These are phyloP conservation scores for Serrognathus titanus DNA, from an alignment of 2,888 invertebrate genomes.

Conservation along the genomic window DNA sequence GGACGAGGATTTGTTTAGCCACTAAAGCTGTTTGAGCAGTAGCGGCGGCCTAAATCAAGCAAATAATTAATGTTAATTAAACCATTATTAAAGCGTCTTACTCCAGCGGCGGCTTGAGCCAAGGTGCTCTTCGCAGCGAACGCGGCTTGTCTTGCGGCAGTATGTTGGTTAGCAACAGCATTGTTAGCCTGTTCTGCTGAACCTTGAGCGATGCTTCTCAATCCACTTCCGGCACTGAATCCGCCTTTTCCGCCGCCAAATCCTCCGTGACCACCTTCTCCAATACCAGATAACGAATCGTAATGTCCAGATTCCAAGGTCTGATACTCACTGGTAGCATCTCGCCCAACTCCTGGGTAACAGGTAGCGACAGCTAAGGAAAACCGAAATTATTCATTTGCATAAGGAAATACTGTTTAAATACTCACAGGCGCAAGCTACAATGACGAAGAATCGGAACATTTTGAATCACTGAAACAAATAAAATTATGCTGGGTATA, in stretches of 20 bases:
- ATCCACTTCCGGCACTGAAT: conserved; percentile 59
- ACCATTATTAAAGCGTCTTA: conserved; percentile 5
- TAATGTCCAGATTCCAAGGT: conserved; percentile 12
- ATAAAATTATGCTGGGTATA: background rate
- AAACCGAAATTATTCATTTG: background rate
- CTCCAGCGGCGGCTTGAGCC: conserved; percentile 65
- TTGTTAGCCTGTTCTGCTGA: conserved; percentile 68
- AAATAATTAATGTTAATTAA: background rate
- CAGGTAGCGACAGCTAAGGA: background rate
- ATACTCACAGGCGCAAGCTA: background rate
- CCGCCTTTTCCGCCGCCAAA: conserved; percentile 42
- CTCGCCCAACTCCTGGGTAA: background rate
- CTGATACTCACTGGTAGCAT: background rate
- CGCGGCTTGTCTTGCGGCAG: conserved; percentile 59
- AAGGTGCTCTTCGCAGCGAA: conserved; percentile 67
- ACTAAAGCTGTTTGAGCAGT: conserved; percentile 64
- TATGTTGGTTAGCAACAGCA: conserved; percentile 57
- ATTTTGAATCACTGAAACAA: background rate
- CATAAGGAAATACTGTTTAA: background rate
- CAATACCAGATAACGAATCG: conserved; percentile 10
- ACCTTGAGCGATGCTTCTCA: conserved; percentile 61
- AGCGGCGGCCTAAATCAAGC: conserved; percentile 55
- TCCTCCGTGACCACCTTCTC: conserved; percentile 22
- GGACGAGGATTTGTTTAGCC: conserved; percentile 57
- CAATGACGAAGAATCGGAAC: conserved; percentile 1